Conservation (phyloP, 2,797 vertebrate species). For the Paramormyrops hopkinsi region DNA sequence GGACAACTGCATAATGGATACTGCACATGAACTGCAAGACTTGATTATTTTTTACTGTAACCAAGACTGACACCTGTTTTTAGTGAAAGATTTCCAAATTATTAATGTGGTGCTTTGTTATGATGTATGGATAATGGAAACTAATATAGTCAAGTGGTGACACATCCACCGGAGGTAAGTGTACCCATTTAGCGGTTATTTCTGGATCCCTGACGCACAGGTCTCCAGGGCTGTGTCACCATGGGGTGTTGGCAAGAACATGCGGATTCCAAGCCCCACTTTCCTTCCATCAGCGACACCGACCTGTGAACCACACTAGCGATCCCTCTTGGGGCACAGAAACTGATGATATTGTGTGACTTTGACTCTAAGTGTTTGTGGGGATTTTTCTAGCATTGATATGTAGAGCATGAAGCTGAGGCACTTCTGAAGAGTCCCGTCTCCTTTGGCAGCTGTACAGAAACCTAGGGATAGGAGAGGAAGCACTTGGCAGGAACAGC, state of each 20-base stretch:
- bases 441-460: neutral
- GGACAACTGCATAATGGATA: neutral
- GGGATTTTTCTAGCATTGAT: neutral
- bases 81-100: neutral
- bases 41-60: neutral
- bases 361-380: neutral
- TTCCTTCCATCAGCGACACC: neutral
- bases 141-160: neutral
- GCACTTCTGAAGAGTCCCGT: neutral
- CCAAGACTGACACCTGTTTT: neutral
- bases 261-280: neutral
- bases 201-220: conserved; percentile 4
- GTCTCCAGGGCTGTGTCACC: conserved; percentile 8
- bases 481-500: neutral
- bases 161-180: neutral
- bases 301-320: neutral
- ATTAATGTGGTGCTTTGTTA: neutral
- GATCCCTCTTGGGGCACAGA: neutral
- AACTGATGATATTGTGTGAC: neutral
- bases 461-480: neutral
- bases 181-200: neutral
- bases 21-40: neutral
- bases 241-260: neutral
- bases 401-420: neutral
- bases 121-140: conserved; percentile 1